Evolutionary conservation across 2,888 invertebrate genomes (phyloP).

Genomic region (Drosophila quinaria): DNA sequence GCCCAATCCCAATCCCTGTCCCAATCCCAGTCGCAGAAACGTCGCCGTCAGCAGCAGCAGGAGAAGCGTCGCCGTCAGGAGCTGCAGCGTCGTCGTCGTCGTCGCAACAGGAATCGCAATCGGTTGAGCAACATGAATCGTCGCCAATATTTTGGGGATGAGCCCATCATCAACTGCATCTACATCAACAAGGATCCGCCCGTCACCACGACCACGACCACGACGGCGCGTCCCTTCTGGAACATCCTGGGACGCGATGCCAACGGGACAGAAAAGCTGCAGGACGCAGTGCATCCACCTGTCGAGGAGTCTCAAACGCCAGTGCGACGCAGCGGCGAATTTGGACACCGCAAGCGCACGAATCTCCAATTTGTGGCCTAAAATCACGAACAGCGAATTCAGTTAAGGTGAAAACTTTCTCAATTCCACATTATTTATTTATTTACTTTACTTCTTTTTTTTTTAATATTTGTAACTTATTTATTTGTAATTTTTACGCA

Average conservation of each 20-base stretch:
- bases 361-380: slow-evolving; percentile 68
- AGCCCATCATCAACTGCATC: slow-evolving; percentile 78
- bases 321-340: slow-evolving; percentile 56
- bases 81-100: slow-evolving; percentile 53
- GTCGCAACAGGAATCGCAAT: slow-evolving; percentile 63
- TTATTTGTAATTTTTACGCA: slow-evolving; percentile 22
- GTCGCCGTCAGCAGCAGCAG: slow-evolving; percentile 55
- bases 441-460: slow-evolving; percentile 10
- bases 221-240: slow-evolving; percentile 83
- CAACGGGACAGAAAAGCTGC: not conserved
- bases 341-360: slow-evolving; percentile 78
- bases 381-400: not conserved
- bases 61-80: slow-evolving; percentile 53
- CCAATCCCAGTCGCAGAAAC: slow-evolving; percentile 36
- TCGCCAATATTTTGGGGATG: slow-evolving; percentile 52
- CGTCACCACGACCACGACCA: slow-evolving; percentile 53
- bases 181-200: slow-evolving; percentile 75
- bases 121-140: slow-evolving; percentile 34
- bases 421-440: slow-evolving; percentile 12
- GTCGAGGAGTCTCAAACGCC: slow-evolving; percentile 41
- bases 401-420: not conserved
- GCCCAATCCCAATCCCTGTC: slow-evolving; percentile 25
- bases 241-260: slow-evolving; percentile 74
- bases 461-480: slow-evolving; percentile 13
- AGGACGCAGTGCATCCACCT: slow-evolving; percentile 1